Percentiles rank a stretch among this genome's conserved stretches.
Evolutionary conservation across 2,888 invertebrate genomes (phyloP).

Genomic region (Shargacucullia verbasci): DNA sequence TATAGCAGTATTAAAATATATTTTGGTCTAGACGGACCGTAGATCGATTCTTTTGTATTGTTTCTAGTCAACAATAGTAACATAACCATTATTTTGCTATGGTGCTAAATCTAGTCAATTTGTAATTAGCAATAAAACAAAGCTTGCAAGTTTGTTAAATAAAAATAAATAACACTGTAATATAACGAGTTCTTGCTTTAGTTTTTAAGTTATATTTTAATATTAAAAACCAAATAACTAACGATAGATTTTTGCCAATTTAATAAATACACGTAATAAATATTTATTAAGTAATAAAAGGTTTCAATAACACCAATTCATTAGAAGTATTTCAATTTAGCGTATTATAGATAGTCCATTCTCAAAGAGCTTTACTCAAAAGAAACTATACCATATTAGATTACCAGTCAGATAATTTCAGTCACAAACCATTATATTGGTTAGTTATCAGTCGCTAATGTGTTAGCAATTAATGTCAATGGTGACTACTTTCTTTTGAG

Average conservation of each 20-base stretch:
- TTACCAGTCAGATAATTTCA: too few relatives aligned
- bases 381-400: too few relatives aligned
- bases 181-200: conserved; percentile 22
- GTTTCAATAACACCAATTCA: conserved; percentile 45
- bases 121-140: conserved; percentile 52
- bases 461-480: too few relatives aligned
- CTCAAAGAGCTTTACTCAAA: too few relatives aligned
- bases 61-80: conserved; percentile 5
- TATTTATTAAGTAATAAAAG: conserved; percentile 22
- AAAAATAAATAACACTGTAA: conserved; percentile 12
- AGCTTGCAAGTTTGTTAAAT: conserved; percentile 47
- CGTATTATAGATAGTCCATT: conserved; percentile 26
- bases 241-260: conserved; percentile 29
- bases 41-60: background rate
- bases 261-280: conserved; percentile 27
- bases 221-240: conserved; percentile 17
- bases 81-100: conserved; percentile 63
- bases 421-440: too few relatives aligned
- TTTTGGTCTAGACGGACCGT: too few relatives aligned
- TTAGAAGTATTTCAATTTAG: conserved; percentile 38
- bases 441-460: too few relatives aligned
- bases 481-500: too few relatives aligned
- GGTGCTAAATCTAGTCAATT: conserved; percentile 73
- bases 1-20: too few relatives aligned
- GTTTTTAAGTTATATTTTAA: conserved; percentile 13